Conservation (phyloP, 2,113 vertebrate genomes). For the Haemorhous mexicanus region DNA sequence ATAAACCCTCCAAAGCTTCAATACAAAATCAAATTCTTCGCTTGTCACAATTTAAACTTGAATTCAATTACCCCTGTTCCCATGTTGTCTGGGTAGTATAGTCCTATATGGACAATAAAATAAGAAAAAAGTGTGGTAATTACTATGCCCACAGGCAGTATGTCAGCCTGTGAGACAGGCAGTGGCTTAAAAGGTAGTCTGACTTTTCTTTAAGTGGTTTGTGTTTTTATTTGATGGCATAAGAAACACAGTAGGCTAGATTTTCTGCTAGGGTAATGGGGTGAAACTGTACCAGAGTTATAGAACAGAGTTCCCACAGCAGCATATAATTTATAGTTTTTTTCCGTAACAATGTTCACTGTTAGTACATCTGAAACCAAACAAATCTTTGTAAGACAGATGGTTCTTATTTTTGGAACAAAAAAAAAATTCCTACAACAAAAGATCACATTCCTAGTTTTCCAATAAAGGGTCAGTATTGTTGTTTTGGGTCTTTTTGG, state of each 20-base stretch:
- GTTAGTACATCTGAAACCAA: not conserved
- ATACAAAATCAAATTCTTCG: not conserved
- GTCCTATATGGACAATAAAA: not conserved
- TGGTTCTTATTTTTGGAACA: not conserved
- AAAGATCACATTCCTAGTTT: not conserved
- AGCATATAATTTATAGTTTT: not conserved
- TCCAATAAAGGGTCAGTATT: not conserved
- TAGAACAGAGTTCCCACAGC: not conserved
- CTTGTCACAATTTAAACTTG: not conserved
- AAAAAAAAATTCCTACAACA: not conserved
- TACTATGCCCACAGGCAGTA: not conserved
- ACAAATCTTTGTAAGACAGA: not conserved
- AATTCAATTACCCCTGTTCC: not conserved
- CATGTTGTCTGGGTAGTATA: not conserved
- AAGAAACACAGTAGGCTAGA: not conserved
- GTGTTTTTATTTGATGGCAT: not conserved
- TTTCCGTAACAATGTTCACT: not conserved
- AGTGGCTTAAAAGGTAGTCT: not conserved
- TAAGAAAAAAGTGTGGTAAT: not conserved
- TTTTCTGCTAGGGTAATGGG: not conserved
- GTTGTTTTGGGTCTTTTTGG: not conserved
- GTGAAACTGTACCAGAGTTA: not conserved
- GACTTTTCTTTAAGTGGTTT: not conserved
- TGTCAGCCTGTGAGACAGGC: not conserved
- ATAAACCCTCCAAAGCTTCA: not conserved